Evolutionary conservation across 2,797 vertebrate genomes (phyloP).

Genomic region (Ispidina picta): DNA sequence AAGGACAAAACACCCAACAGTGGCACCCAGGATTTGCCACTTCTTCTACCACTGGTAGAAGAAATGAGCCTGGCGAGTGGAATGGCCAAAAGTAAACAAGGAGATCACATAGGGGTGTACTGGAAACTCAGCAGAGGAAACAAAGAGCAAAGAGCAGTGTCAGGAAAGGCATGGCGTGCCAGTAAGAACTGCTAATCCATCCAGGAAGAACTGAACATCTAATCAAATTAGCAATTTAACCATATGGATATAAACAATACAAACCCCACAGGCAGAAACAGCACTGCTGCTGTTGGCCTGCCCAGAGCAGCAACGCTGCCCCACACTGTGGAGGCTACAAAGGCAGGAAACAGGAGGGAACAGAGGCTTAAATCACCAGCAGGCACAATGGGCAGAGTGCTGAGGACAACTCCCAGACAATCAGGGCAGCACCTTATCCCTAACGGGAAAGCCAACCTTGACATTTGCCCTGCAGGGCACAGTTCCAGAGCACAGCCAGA

Average conservation of each 20-base stretch:
- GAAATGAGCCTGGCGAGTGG: background rate
- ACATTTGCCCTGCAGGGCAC: background rate
- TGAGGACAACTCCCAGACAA: background rate
- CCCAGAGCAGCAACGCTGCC: background rate
- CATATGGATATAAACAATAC: conserved; percentile 1
- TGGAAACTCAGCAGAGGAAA: background rate
- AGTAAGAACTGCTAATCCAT: background rate
- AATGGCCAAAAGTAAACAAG: background rate
- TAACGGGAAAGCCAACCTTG: background rate
- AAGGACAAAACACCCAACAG: background rate
- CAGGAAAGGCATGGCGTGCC: background rate
- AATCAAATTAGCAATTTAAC: background rate
- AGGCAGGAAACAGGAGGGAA: background rate
- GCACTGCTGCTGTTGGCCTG: background rate
- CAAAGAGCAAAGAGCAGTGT: background rate
- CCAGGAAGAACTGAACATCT: background rate
- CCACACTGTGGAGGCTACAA: background rate
- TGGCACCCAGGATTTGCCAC: background rate
- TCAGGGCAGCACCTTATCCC: background rate
- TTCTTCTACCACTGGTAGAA: background rate
- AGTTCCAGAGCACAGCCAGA: background rate
- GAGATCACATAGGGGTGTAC: background rate
- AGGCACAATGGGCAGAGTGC: background rate
- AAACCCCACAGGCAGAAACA: background rate
- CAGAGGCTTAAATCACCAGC: background rate